phyloP scores from a whole-genome alignment of 2,797 vertebrate species.

The Periparus ater region DNA sequence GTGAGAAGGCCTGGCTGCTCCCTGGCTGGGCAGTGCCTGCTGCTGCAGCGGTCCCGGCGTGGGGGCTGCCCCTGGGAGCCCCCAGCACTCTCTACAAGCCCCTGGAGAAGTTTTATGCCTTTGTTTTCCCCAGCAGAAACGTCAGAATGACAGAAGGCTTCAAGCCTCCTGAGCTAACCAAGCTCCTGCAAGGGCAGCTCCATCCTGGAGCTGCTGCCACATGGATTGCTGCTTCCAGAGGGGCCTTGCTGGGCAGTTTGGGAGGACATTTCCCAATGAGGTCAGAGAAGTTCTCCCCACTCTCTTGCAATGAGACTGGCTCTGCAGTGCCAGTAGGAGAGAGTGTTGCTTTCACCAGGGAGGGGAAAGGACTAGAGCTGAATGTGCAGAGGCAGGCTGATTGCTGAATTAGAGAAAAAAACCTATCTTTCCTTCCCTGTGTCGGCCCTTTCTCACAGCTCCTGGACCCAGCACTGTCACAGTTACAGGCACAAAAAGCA shows the following conservation, averaged over 20 bases:
- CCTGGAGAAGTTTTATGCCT: not conserved
- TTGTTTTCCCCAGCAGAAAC: not conserved
- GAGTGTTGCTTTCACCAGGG: not conserved
- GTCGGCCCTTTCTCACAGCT: not conserved
- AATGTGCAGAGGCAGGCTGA: not conserved
- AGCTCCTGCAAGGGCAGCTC: not conserved
- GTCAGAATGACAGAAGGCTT: not conserved
- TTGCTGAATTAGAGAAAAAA: not conserved
- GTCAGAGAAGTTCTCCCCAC: not conserved
- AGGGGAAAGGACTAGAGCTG: not conserved
- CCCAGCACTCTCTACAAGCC: not conserved
- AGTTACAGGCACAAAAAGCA: not conserved
- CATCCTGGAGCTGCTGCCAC: not conserved
- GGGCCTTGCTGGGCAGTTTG: not conserved
- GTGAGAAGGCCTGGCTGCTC: not conserved
- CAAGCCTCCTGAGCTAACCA: not conserved
- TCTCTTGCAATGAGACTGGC: not conserved
- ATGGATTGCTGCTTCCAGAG: not conserved
- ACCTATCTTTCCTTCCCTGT: not conserved
- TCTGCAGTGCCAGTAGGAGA: not conserved
- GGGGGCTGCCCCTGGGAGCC: not conserved
- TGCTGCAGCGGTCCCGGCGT: accelerated
- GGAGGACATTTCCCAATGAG: not conserved
- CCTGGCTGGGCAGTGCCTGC: not conserved
- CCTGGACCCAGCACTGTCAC: not conserved